A percentile compares a stretch with the other conserved stretches of the same genome.
Evolutionary conservation across 2,797 vertebrate genomes (phyloP).

Genomic region (Orientallactaga sibirica): DNA sequence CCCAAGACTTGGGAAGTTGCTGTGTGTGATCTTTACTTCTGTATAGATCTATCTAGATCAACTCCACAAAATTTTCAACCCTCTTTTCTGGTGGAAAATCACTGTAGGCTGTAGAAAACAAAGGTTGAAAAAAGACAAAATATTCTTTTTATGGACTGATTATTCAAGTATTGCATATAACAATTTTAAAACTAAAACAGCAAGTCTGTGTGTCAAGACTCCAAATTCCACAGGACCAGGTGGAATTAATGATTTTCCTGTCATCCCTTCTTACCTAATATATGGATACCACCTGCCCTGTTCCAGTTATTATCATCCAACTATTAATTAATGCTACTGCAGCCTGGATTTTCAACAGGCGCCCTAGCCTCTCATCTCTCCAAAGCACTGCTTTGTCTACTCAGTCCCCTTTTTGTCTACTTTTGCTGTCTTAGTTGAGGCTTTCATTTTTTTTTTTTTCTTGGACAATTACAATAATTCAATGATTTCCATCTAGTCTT

Average conservation of each 20-base stretch:
- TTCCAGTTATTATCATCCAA: background rate
- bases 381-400: background rate
- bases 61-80: too few relatives aligned
- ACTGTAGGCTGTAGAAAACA: too few relatives aligned
- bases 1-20: background rate
- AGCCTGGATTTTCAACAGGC: background rate
- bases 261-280: background rate
- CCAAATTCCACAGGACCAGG: background rate
- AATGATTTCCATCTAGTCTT: background rate
- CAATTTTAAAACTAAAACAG: background rate
- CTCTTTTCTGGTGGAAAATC: too few relatives aligned
- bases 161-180: background rate
- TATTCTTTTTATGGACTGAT: background rate
- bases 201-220: background rate
- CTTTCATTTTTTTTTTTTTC: background rate
- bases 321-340: background rate
- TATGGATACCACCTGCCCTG: fast-evolving
- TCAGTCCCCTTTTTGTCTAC: fast-evolving
- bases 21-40: background rate
- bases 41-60: background rate
- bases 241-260: background rate
- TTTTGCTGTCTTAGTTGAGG: background rate
- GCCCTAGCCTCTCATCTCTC: background rate
- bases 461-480: background rate
- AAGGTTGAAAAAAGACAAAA: background rate